Base-by-base conservation (phyloP, 1,140 invertebrate genomes). In the Paralvinella palmiformis region DNA sequence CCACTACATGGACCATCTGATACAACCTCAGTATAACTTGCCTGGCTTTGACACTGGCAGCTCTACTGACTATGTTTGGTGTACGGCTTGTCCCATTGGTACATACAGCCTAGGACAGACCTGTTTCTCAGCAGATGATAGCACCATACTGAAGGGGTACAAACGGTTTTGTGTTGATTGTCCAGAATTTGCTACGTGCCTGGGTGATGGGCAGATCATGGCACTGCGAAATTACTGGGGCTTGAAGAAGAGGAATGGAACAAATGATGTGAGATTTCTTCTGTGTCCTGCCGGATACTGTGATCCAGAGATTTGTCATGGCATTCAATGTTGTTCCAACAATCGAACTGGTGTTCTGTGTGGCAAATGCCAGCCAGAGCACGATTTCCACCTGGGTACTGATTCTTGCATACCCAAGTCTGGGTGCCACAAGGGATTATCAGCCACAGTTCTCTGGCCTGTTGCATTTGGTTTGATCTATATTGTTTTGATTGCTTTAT, bases 131-230 rank as follows among this genome's bases (percentile, higher is more conserved):
- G n/a, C n/a, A n/a, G n/a, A n/a, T n/a, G n/a, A n/a, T n/a, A n/a
- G n/a, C n/a, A n/a, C n/a, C n/a, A n/a, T n/a, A n/a, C n/a, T n/a
- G n/a, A n/a, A n/a, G n/a, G n/a, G n/a, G n/a, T n/a, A 52, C 17
- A 10, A 17, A 6, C 24, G n/a, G 2, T 7, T 52, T 10, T 57
- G 55, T 17, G 4, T 31, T 10, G 7, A 6, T 20, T 57, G 55
- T 57, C 55, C 55, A 33, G 24, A 57, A n/a, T 22, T 32, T 20
- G 33, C 27, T 6, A 22, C 29, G 6, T 57, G 55, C n/a, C n/a
- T 22, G 33, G n/a, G n/a, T n/a, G 22, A 57, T 4, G 55, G 55
- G 6, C 55, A 33, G 20, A 57, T 57, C 55, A 57, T n/a, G n/a
- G 27, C 55, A 13, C 20, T 20, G 29, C 20, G 20, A 20, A 57